Evolutionary conservation across 2,113 vertebrate species (phyloP), one percentile per base, ranked within the genome.

Genomic region (Psettodes erumei): DNA sequence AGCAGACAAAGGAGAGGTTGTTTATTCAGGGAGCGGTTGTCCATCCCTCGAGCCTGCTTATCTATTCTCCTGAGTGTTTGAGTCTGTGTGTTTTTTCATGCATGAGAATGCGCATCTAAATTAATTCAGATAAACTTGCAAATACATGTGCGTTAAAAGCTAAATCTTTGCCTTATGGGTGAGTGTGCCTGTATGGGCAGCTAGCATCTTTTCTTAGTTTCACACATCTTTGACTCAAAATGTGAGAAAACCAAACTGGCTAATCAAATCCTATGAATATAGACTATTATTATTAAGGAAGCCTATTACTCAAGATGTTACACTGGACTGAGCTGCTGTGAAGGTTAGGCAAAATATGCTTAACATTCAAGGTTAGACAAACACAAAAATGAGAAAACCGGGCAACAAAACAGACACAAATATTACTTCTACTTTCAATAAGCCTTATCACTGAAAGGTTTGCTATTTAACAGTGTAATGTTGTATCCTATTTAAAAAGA

Each of bases 31-130:
- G 63, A 85, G 80, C 42, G 79, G 64, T 79, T n/a, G 76, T 66
- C 70, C 60, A 75, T 84, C 80, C 89, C 76, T 42, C 50, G 85
- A 85, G 86, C 38, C 77, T 85, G 79, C 70, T 82, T 86, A 83
- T 85, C 75, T 74, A 70, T 78, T 85, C 82, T 70, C 55, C 30
- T 33, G 72, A 59, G 86, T 64, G 55, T 79, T 23, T 68, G 56
- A 51, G 56, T 48, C 58, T 21, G 51, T 79, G 71, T 77, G 75
- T 42, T 35, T 65, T 19, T 74, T 51, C 54, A 79, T 53, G 62
- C 66, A 63, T 58, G 65, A 71, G 50, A 74, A 73, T 81, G 55
- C 76, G 78, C 38, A 75, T 78, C 55, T 77, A 75, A 73, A 88
- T 88, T 63, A 78, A 85, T 80, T 79, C 51, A 74, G 70, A 82